A percentile compares a stretch with the other conserved stretches of the same genome.
Conservation (phyloP, 2,888 invertebrate species). For the Plebejus anna region DNA sequence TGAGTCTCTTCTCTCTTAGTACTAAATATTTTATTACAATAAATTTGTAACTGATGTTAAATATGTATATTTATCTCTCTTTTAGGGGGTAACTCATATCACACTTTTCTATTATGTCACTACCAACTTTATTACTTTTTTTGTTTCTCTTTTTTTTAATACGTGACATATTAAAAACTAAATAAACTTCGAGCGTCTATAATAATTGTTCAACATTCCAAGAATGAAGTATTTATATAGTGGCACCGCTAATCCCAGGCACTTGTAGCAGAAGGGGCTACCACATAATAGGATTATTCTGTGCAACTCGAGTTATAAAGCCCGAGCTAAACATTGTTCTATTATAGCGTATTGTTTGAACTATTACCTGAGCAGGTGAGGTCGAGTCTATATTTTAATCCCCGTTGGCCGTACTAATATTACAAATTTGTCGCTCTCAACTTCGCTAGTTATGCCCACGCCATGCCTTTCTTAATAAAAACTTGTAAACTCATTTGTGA, state of each 20-base stretch:
- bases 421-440: conserved; percentile 14
- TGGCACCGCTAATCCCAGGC: background rate
- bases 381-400: conserved; percentile 26
- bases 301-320: conserved; percentile 26
- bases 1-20: no score
- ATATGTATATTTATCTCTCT: no score
- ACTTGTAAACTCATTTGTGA: conserved; percentile 9
- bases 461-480: conserved; percentile 18
- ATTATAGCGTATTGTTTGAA: conserved; percentile 27
- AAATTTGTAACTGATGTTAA: no score
- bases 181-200: background rate
- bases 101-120: no score
- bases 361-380: conserved; percentile 24
- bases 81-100: no score
- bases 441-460: conserved; percentile 15
- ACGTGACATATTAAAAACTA: background rate
- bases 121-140: no score
- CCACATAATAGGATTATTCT: conserved; percentile 27
- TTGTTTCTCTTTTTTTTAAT: no score
- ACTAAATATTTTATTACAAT: no score
- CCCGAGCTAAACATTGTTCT: conserved; percentile 28
- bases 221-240: conserved; percentile 16
- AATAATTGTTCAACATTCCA: background rate
- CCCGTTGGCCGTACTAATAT: conserved; percentile 21
- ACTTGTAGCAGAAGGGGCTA: conserved; percentile 21